phyloP scores from a whole-genome alignment of 2,888 invertebrate genomes.

The Ischnus inquisitorius region DNA sequence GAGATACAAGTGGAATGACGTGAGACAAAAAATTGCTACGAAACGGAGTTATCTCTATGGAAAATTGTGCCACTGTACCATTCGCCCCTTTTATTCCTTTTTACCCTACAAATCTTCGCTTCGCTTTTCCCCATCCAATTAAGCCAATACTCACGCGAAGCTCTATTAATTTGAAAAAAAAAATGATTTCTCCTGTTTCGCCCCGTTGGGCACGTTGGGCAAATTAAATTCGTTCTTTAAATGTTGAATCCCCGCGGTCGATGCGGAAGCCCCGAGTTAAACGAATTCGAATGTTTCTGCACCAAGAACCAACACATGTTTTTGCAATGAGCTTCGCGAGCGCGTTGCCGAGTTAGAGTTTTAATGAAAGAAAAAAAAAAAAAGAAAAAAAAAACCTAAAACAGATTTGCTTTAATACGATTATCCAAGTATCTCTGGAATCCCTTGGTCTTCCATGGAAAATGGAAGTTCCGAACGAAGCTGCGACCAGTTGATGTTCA shows the following conservation, averaged over 20 bases:
- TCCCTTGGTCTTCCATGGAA: background rate
- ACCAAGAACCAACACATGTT: background rate
- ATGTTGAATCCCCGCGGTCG: background rate
- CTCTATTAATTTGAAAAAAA: background rate
- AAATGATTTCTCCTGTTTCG: no score
- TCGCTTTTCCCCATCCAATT: background rate
- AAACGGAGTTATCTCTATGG: constrained; percentile 37
- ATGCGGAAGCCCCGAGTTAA: background rate
- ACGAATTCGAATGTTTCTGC: background rate
- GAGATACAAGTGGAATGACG: constrained; percentile 36
- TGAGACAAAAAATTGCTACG: constrained; percentile 18
- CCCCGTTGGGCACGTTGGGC: no score
- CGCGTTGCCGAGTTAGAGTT: background rate
- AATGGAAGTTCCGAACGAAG: background rate
- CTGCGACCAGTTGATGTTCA: constrained; percentile 54
- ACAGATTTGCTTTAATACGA: background rate
- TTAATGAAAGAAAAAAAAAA: no score
- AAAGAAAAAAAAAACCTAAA: no score
- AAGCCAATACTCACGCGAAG: background rate
- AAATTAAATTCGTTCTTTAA: no score
- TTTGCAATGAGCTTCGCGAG: background rate
- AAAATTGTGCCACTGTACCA: constrained; percentile 22
- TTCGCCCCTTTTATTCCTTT: background rate
- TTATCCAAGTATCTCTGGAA: background rate
- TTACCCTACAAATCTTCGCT: background rate